These are phyloP conservation scores for Toxotes lorentzi DNA, from an alignment of 2,797 vertebrate species.

Conservation along the genomic window DNA sequence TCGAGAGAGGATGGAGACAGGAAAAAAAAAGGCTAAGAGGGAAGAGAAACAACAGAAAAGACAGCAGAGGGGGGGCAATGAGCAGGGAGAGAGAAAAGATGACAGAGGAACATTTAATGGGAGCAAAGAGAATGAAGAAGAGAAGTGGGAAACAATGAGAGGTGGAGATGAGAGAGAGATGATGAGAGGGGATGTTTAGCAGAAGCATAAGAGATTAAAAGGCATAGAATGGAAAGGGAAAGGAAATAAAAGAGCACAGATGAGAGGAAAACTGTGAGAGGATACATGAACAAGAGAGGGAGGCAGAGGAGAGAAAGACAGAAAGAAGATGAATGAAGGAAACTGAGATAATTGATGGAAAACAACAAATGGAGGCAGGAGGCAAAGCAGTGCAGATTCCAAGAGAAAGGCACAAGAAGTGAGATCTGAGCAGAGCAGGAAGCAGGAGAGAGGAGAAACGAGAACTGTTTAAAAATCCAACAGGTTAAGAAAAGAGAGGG, in stretches of 20 bases:
- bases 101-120: conserved; percentile 39
- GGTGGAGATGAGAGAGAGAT: conserved; percentile 30
- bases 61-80: background rate
- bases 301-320: conserved; percentile 1
- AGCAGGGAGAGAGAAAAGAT: conserved; percentile 18
- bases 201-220: conserved; percentile 27
- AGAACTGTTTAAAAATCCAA: conserved; percentile 26
- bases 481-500: conserved; percentile 16
- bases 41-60: conserved; percentile 4
- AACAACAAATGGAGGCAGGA: conserved; percentile 46
- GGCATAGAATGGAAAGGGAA: conserved; percentile 11
- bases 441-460: background rate
- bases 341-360: conserved; percentile 52
- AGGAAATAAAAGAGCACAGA: conserved; percentile 17
- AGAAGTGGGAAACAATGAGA: conserved; percentile 23
- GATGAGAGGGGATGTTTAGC: conserved; percentile 48
- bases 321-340: conserved; percentile 32
- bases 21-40: background rate
- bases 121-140: conserved; percentile 29
- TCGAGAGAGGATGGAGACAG: background rate
- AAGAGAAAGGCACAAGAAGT: conserved; percentile 14
- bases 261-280: background rate
- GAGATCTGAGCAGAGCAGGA: conserved; percentile 4
- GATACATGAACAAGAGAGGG: conserved; percentile 8
- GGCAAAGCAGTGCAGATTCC: conserved; percentile 14